A percentile compares a stretch with the other conserved stretches of the same genome.
These are phyloP conservation scores for Eurytoma adleriae DNA, from an alignment of 2,888 invertebrate species.

Conservation along the genomic window DNA sequence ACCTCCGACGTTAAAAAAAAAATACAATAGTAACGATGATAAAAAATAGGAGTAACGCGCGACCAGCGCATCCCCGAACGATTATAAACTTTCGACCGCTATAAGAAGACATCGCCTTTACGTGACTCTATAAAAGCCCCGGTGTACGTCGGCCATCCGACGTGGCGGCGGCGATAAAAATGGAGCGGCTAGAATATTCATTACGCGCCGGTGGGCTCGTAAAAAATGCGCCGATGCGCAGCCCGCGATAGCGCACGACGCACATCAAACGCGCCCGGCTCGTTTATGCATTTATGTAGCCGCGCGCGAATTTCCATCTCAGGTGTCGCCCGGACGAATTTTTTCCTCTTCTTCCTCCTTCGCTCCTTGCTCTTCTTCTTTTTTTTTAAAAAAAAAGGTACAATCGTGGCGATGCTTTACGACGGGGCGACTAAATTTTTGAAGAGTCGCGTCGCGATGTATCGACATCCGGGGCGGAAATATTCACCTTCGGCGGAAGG, in stretches of 20 bases:
- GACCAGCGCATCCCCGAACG: neutral
- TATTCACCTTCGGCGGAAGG: too few relatives aligned
- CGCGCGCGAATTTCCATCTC: conserved; percentile 13
- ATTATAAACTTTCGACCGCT: neutral
- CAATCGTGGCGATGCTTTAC: too few relatives aligned
- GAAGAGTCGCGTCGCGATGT: too few relatives aligned
- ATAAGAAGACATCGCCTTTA: conserved; percentile 20
- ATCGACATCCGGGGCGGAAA: too few relatives aligned
- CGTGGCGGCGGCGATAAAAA: conserved; percentile 14
- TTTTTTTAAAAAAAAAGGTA: neutral
- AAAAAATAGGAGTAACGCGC: neutral
- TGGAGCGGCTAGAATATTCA: conserved; percentile 31
- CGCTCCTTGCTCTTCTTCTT: neutral
- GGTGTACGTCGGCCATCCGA: neutral
- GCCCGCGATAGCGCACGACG: neutral
- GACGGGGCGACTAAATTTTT: too few relatives aligned
- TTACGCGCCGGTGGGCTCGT: conserved; percentile 1
- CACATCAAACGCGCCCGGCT: neutral
- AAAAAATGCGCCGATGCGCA: conserved; percentile 13
- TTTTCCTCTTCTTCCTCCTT: neutral
- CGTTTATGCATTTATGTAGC: conserved; percentile 8
- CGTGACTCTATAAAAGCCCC: neutral
- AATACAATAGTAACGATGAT: too few relatives aligned
- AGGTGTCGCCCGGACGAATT: neutral
- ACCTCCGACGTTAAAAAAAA: too few relatives aligned